These are phyloP conservation scores for Mesitornis unicolor DNA, from an alignment of 2,113 vertebrate genomes.

Conservation along the genomic window DNA sequence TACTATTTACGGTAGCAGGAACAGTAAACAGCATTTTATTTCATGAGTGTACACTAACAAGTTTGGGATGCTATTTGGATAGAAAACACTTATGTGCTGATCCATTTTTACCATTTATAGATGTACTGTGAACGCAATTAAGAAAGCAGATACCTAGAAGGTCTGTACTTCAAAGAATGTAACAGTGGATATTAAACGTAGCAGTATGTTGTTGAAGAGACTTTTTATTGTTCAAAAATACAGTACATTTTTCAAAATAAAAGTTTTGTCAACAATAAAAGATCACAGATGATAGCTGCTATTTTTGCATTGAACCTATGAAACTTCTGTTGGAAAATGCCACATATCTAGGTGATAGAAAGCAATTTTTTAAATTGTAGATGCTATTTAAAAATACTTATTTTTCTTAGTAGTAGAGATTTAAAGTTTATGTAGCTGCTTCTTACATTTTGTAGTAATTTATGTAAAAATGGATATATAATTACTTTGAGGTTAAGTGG, in stretches of 20 bases:
- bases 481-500: neutral
- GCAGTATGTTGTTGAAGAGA: conserved; percentile 5
- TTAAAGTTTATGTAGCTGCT: conserved; percentile 20
- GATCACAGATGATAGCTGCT: neutral
- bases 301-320: neutral
- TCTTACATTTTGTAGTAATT: conserved; percentile 30
- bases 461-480: conserved; percentile 2
- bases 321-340: neutral
- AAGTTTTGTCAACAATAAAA: conserved; percentile 25
- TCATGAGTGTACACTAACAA: neutral
- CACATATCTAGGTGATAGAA: neutral
- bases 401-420: conserved; percentile 21
- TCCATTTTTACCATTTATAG: neutral
- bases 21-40: neutral
- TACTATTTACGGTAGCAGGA: conserved; percentile 16
- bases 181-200: neutral
- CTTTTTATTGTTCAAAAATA: neutral
- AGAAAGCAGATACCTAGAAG: neutral
- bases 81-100: neutral
- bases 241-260: neutral
- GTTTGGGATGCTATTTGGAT: neutral
- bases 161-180: neutral
- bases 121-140: neutral
- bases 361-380: neutral
- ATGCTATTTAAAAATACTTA: conserved; percentile 1